Evolutionary conservation across 2,113 vertebrate genomes (phyloP).

Genomic region (Ondatra zibethicus): DNA sequence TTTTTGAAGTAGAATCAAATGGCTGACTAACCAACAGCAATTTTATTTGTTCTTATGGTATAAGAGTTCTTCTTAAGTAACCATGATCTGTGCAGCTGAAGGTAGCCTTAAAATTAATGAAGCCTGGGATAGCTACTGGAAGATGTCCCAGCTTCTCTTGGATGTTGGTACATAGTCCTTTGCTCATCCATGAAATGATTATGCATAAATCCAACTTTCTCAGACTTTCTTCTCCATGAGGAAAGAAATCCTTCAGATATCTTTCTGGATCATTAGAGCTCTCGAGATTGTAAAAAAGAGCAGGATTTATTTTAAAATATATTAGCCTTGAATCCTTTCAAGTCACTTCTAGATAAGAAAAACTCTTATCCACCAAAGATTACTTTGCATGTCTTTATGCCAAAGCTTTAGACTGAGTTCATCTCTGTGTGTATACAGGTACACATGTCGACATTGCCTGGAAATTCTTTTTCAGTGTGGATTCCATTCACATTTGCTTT

Average conservation of each 20-base stretch:
- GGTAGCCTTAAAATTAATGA: slow-evolving; percentile 81
- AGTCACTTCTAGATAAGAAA: slow-evolving; percentile 41
- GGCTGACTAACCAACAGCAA: slow-evolving; percentile 37
- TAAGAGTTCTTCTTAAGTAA: slow-evolving; percentile 69
- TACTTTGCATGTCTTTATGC: not conserved
- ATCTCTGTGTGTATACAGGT: not conserved
- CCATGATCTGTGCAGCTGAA: slow-evolving; percentile 61
- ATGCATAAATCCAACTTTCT: slow-evolving; percentile 78
- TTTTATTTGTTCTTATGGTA: slow-evolving; percentile 63
- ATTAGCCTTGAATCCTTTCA: slow-evolving; percentile 35
- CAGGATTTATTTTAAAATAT: slow-evolving; percentile 40
- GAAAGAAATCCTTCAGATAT: not conserved
- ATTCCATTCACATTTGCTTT: not conserved
- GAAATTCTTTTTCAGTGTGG: not conserved
- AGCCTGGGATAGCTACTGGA: slow-evolving; percentile 68
- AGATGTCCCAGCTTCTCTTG: slow-evolving; percentile 75
- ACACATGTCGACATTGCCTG: not conserved
- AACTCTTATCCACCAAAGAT: not conserved
- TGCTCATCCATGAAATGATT: slow-evolving; percentile 77
- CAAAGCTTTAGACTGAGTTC: not conserved
- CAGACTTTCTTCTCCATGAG: slow-evolving; percentile 64
- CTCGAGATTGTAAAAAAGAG: slow-evolving; percentile 33
- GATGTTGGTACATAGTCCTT: slow-evolving; percentile 78
- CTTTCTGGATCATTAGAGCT: slow-evolving; percentile 57
- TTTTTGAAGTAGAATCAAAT: slow-evolving; percentile 58